Conservation (phyloP, 2,888 invertebrate species). For the Leucoma salicis region DNA sequence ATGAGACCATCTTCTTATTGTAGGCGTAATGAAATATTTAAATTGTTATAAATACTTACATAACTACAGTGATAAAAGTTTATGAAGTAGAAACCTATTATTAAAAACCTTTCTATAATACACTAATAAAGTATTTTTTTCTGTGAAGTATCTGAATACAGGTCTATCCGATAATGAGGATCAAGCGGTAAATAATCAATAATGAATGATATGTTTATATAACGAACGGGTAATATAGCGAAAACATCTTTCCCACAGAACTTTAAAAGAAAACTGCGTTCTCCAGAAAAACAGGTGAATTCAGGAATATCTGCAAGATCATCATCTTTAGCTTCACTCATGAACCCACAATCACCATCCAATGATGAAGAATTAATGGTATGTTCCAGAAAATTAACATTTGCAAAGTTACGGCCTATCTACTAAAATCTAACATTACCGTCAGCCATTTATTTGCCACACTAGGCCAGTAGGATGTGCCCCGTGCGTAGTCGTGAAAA, state of each 20-base stretch:
- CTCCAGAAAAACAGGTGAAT: slow-evolving; percentile 75
- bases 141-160: slow-evolving; percentile 61
- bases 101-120: too few species aligned
- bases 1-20: too few species aligned
- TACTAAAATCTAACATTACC: too few species aligned
- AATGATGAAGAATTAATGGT: slow-evolving; percentile 56
- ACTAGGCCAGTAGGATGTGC: too few species aligned
- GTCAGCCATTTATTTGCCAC: too few species aligned
- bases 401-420: too few species aligned
- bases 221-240: not conserved
- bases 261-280: slow-evolving; percentile 83
- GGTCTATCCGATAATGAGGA: slow-evolving; percentile 73
- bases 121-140: slow-evolving; percentile 30
- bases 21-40: too few species aligned
- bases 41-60: too few species aligned
- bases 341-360: slow-evolving; percentile 58
- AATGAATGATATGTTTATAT: not conserved
- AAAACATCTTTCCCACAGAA: slow-evolving; percentile 66
- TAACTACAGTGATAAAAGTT: too few species aligned
- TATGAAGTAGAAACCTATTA: too few species aligned
- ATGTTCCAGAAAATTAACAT: too few species aligned
- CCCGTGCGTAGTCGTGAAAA: too few species aligned
- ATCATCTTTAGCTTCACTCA: slow-evolving; percentile 70
- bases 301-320: slow-evolving; percentile 67
- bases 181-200: slow-evolving; percentile 57